Evolutionary conservation across 2,113 vertebrate genomes (phyloP), one percentile per base, ranked within the genome.

Genomic region (Bos javanicus): DNA sequence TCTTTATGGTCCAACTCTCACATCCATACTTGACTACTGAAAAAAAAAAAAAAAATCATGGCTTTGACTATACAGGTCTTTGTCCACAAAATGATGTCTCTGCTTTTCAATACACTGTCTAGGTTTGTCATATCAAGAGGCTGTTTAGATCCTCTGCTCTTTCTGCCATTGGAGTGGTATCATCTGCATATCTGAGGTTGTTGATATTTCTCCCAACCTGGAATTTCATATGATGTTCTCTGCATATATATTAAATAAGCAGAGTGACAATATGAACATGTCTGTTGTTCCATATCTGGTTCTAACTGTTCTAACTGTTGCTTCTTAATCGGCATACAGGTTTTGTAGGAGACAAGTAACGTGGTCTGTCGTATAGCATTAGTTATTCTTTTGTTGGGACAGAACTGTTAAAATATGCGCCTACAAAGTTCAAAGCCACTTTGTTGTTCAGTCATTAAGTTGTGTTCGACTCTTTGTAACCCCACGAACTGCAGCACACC

Each of bases 291-390:
- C 12, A 26, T 43, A 36, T 76, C 36, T 43, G 6, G 36, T 76
- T 76, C 71, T 43, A 76, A 74, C 36, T 74, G 36, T 74, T 74
- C 2, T 3, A 74, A 76, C 71, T 76, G 12, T 43, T 74, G 21
- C 36, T 43, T 74, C 2, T 0, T 74, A 36, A 43, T 25, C 0
- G 0, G 39, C 39, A 76, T 14, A 7, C 2, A 43, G 39, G 39
- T 76, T 43, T 76, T 3, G 0, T 23, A 76, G 71, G 71, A 43
- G 19, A 39, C n/a, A 74, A 76, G 23, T 76, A 26, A 76, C 3
- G 21, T 76, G 12, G 39, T 4, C 71, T 76, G 12, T 43, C 21
- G 54, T 87, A 17, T 9, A 80, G 12, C 71, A 78, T 80, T 54
- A 52, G 5, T 84, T 81, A 67, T 62, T 90, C 6, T 39, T 89